Percentiles rank a stretch among this genome's conserved stretches.
Conservation (phyloP, 2,113 vertebrate genomes). For the Daboia siamensis region DNA sequence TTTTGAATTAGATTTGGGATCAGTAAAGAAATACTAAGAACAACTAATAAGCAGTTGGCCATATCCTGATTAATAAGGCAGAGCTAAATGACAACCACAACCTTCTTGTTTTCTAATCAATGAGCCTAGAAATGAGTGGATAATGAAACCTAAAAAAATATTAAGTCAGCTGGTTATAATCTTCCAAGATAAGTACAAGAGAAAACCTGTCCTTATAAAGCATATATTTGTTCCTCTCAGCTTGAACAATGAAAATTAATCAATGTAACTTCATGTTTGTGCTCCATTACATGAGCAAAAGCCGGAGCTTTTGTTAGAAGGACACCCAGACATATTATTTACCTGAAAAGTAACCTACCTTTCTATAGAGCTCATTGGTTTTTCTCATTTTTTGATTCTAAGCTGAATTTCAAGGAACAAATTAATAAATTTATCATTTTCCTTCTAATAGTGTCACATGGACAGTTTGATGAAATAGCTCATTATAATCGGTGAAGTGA, state of each 20-base stretch:
- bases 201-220: slow-evolving; percentile 21
- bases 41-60: neutral
- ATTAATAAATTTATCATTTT: slow-evolving; percentile 83
- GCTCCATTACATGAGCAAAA: slow-evolving; percentile 59
- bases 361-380: slow-evolving; percentile 66
- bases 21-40: neutral
- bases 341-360: slow-evolving; percentile 65
- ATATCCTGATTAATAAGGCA: neutral
- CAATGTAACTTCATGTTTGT: slow-evolving; percentile 60
- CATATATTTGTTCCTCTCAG: slow-evolving; percentile 46
- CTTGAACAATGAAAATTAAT: slow-evolving; percentile 61
- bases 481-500: slow-evolving; percentile 82
- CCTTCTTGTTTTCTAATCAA: slow-evolving; percentile 37
- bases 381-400: slow-evolving; percentile 66
- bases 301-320: slow-evolving; percentile 64
- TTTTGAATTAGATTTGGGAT: neutral
- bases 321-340: slow-evolving; percentile 59
- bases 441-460: slow-evolving; percentile 74
- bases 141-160: slow-evolving; percentile 18
- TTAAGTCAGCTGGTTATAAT: slow-evolving; percentile 13
- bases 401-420: slow-evolving; percentile 76
- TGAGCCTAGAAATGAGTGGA: neutral
- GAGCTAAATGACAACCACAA: neutral
- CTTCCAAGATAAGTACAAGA: slow-evolving; percentile 35
- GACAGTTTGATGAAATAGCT: slow-evolving; percentile 85